A percentile compares a stretch with the other conserved stretches of the same genome.
Conservation (phyloP, 1,140 invertebrate species). For the Hyposmocoma kahamanoa region DNA sequence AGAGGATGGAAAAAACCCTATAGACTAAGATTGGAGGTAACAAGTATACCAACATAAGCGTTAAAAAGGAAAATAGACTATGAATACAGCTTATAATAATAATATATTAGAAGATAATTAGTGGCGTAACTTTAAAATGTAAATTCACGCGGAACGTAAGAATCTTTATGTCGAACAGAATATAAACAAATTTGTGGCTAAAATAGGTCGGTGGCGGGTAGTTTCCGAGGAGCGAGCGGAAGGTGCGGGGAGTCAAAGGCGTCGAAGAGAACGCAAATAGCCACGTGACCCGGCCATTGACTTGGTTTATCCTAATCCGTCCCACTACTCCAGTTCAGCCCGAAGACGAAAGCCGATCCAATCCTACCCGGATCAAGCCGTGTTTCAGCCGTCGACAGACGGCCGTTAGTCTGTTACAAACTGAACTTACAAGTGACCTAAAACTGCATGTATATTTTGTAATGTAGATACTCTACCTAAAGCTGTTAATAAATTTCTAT, state of each 20-base stretch:
- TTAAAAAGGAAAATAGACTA: too few relatives aligned
- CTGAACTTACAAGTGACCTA: constrained; percentile 40
- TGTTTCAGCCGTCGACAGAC: background rate
- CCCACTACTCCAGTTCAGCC: constrained; percentile 68
- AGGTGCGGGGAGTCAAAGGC: constrained; percentile 29
- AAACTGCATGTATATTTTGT: too few relatives aligned
- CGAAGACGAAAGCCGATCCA: constrained; percentile 29
- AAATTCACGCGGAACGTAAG: too few relatives aligned
- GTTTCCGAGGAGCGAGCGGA: constrained; percentile 43
- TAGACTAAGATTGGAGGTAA: too few relatives aligned
- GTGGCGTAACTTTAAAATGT: too few relatives aligned
- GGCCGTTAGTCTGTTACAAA: constrained; percentile 24
- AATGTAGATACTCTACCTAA: too few relatives aligned
- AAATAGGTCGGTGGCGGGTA: constrained; percentile 53
- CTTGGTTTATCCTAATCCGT: constrained; percentile 71
- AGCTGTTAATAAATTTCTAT: too few relatives aligned
- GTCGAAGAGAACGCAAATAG: constrained; percentile 58
- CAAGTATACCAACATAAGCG: too few relatives aligned
- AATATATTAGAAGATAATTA: too few relatives aligned
- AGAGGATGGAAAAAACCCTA: too few relatives aligned
- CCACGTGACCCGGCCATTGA: constrained; percentile 69
- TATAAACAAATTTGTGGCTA: constrained; percentile 50
- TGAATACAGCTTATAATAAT: too few relatives aligned
- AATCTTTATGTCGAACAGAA: constrained; percentile 14
- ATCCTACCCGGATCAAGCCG: background rate